Conservation (phyloP, 2,797 vertebrate species). For the Zenarchopterus dispar region DNA sequence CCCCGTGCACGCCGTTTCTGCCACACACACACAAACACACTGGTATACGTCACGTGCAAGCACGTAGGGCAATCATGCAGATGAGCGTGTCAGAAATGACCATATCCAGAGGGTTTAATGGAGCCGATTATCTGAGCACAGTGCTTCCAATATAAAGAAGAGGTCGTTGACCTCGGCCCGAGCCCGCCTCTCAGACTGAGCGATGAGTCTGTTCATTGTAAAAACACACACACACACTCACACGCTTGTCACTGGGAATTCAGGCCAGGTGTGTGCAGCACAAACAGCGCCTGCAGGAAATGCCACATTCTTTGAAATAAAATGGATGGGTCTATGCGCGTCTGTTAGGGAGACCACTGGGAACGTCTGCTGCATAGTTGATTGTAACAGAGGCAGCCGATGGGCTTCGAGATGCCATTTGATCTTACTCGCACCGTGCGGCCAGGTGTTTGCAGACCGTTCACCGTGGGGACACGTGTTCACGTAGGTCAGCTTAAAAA, state of each 20-base stretch:
- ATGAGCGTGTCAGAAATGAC: conserved; percentile 67
- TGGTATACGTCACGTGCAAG: conserved; percentile 23
- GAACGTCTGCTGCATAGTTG: conserved; percentile 20
- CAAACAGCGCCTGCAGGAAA: conserved; percentile 62
- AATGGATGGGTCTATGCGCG: conserved; percentile 9
- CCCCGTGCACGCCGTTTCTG: not conserved
- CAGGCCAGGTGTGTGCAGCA: conserved; percentile 36
- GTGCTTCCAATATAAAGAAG: conserved; percentile 67
- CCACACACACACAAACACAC: conserved; percentile 23
- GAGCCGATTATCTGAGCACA: conserved; percentile 66
- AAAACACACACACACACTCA: conserved; percentile 9
- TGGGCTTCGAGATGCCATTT: conserved; percentile 36
- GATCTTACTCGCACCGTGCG: conserved; percentile 34
- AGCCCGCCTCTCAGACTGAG: conserved; percentile 38
- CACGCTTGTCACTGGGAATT: conserved; percentile 11
- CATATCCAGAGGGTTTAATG: conserved; percentile 77
- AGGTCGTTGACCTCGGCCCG: conserved; percentile 66
- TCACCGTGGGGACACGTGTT: conserved; percentile 25
- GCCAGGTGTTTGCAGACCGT: conserved; percentile 44
- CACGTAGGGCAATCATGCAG: conserved; percentile 62
- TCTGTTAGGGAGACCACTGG: conserved; percentile 23
- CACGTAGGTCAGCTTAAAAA: conserved; percentile 5
- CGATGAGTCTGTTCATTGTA: conserved; percentile 30
- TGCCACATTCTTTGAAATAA: conserved; percentile 52
- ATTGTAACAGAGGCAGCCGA: conserved; percentile 38